Conservation (phyloP, 2,797 vertebrate species). For the Aythya fuligula region DNA sequence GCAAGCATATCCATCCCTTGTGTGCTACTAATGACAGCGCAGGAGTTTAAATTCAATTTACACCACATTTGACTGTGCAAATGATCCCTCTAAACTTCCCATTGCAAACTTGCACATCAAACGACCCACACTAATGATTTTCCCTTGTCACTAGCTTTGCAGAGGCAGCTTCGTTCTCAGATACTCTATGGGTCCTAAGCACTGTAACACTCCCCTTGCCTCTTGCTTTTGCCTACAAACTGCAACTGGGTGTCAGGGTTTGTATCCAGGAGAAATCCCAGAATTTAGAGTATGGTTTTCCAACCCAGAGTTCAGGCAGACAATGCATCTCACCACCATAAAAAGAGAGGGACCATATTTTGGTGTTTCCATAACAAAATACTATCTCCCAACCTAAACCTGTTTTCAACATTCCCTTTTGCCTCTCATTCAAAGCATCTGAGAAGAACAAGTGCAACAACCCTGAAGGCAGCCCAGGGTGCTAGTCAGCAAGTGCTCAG, state of each 20-base stretch:
- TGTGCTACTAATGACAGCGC: not conserved
- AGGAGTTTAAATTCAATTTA: not conserved
- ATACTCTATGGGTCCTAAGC: not conserved
- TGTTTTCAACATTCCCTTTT: not conserved
- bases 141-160: not conserved
- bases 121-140: not conserved
- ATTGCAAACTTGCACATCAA: not conserved
- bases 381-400: not conserved
- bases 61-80: not conserved
- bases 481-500: not conserved
- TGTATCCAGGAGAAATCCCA: not conserved
- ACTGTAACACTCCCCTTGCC: not conserved
- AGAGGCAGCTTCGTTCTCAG: not conserved
- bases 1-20: not conserved
- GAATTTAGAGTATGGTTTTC: not conserved
- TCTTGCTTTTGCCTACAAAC: not conserved
- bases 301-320: not conserved
- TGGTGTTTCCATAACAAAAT: too few relatives aligned
- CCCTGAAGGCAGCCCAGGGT: not conserved
- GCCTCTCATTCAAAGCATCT: not conserved
- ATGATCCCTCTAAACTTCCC: not conserved
- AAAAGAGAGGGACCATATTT: not conserved
- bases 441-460: not conserved
- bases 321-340: not conserved
- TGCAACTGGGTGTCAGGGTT: not conserved